phyloP scores from a whole-genome alignment of 2,888 invertebrate species.

The Plebejus melissa region DNA sequence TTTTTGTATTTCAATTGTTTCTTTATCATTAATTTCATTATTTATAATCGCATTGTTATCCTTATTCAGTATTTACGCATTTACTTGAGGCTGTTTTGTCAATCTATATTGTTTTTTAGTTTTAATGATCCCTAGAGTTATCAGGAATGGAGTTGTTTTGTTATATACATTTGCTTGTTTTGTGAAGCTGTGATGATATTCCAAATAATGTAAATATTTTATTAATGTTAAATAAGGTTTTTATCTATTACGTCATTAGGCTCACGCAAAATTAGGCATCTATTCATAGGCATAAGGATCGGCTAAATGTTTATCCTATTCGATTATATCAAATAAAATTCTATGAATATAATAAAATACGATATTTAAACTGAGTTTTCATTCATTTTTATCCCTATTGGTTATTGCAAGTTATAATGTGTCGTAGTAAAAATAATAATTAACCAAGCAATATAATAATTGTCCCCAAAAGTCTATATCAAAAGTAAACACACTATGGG shows the following conservation, averaged over 20 bases:
- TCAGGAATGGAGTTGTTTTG: constrained; percentile 63
- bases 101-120: constrained; percentile 61
- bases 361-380: constrained; percentile 50
- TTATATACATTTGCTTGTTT: constrained; percentile 75
- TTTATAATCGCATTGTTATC: constrained; percentile 31
- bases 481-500: no score
- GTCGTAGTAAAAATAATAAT: no score
- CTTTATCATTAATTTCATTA: neutral
- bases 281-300: constrained; percentile 68
- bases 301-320: constrained; percentile 78
- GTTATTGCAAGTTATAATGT: neutral
- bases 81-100: constrained; percentile 65
- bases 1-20: constrained; percentile 17
- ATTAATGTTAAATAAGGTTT: constrained; percentile 70
- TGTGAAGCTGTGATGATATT: constrained; percentile 78
- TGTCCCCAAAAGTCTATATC: no score
- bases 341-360: constrained; percentile 67
- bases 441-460: no score
- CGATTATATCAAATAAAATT: constrained; percentile 73
- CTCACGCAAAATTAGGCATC: constrained; percentile 72
- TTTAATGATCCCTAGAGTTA: constrained; percentile 50
- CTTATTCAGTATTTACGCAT: constrained; percentile 70
- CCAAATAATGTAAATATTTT: constrained; percentile 78
- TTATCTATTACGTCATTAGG: constrained; percentile 67
- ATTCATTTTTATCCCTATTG: constrained; percentile 35